Conservation (phyloP, 2,888 invertebrate species). For the Pyrochroa serraticornis region DNA sequence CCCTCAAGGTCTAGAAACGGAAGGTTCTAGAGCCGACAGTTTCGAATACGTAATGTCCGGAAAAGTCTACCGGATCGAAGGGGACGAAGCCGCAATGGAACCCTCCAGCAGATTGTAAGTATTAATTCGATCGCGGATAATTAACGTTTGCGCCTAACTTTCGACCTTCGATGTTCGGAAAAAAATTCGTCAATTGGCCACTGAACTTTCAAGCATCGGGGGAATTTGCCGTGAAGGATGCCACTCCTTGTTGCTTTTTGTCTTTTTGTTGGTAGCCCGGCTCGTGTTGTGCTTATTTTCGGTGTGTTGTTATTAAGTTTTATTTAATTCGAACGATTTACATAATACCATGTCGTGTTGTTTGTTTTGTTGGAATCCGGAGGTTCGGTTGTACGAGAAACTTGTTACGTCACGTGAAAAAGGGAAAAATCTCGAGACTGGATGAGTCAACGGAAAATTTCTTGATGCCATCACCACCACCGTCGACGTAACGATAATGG, state of each 20-base stretch:
- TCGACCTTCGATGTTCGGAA: conserved; percentile 12
- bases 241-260: conserved; percentile 12
- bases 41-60: conserved; percentile 99
- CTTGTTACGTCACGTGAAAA: no score
- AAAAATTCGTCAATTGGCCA: conserved; percentile 17
- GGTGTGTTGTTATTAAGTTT: no score
- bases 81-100: conserved; percentile 89
- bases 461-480: no score
- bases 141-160: background rate
- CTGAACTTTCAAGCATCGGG: conserved; percentile 16
- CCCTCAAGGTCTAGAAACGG: conserved; percentile 76
- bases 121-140: conserved; percentile 6
- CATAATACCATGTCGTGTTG: no score
- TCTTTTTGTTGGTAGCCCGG: no score
- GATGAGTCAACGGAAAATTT: no score
- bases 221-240: conserved; percentile 18
- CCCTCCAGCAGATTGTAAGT: conserved; percentile 79
- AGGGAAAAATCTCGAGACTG: no score
- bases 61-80: conserved; percentile 94
- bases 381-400: no score
- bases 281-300: no score
- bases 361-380: no score
- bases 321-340: no score
- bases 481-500: background rate
- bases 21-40: conserved; percentile 90